Evolutionary conservation across 2,888 invertebrate genomes (phyloP).

Genomic region (Fabriciana adippe): DNA sequence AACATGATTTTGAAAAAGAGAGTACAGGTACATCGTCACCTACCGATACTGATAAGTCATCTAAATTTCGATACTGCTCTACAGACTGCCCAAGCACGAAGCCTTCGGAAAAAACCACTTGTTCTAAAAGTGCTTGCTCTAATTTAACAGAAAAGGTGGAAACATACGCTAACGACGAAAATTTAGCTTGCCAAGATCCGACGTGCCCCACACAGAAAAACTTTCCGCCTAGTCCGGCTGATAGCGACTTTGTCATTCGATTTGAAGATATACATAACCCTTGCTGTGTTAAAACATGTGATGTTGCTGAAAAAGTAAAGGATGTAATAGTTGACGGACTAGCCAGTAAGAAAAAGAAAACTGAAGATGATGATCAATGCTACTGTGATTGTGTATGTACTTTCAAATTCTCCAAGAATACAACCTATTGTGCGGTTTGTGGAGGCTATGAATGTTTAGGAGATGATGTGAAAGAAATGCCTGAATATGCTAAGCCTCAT

Average conservation of each 20-base stretch:
- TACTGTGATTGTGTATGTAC: conserved; percentile 73
- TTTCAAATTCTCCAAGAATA: conserved; percentile 65
- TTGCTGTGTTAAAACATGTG: conserved; percentile 68
- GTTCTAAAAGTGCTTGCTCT: conserved; percentile 61
- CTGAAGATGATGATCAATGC: conserved; percentile 55
- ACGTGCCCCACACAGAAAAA: conserved; percentile 49
- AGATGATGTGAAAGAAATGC: conserved; percentile 62
- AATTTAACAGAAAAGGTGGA: conserved; percentile 35
- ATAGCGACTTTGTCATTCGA: conserved; percentile 62
- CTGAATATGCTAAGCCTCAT: conserved; percentile 63
- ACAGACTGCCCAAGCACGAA: conserved; percentile 59
- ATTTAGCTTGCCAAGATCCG: conserved; percentile 48
- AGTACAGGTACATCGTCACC: conserved; percentile 43
- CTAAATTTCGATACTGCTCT: conserved; percentile 57
- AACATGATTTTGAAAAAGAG: conserved; percentile 56
- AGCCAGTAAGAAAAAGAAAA: conserved; percentile 48
- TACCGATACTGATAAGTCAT: conserved; percentile 40
- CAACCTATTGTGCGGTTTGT: conserved; percentile 72
- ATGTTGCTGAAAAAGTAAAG: conserved; percentile 66
- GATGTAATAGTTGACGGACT: conserved; percentile 63
- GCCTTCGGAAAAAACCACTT: conserved; percentile 50
- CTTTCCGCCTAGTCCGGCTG: conserved; percentile 64
- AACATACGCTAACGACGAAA: conserved; percentile 30
- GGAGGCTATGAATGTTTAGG: conserved; percentile 74
- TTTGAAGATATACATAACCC: conserved; percentile 65